Percentiles rank a stretch among this genome's conserved stretches.
These are phyloP conservation scores for Macrochelys suwanniensis DNA, from an alignment of 2,797 vertebrate species.

Conservation along the genomic window DNA sequence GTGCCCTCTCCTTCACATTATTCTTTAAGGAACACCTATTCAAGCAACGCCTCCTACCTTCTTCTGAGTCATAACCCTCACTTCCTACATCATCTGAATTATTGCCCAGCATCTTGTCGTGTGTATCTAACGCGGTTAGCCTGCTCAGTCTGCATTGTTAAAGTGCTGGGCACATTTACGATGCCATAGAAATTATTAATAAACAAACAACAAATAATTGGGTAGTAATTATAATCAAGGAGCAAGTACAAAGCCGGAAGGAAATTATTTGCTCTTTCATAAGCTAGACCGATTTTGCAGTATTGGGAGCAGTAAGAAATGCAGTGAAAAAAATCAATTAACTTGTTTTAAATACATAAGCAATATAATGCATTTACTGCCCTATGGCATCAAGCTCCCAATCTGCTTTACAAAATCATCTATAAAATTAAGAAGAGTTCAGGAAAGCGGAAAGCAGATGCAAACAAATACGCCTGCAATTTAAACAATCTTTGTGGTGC, in stretches of 20 bases:
- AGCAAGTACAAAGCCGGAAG: not conserved
- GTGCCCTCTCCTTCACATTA: not conserved
- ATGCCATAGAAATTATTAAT: not conserved
- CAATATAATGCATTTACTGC: not conserved
- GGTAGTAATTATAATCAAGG: not conserved
- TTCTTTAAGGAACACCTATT: not conserved
- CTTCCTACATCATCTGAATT: not conserved
- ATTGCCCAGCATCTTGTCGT: not conserved
- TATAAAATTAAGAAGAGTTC: constrained; percentile 6
- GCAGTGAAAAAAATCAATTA: not conserved
- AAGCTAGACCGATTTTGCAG: not conserved
- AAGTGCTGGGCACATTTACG: not conserved
- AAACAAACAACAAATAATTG: not conserved
- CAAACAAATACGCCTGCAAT: not conserved
- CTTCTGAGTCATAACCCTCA: not conserved
- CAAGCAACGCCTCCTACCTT: not conserved
- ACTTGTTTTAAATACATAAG: not conserved
- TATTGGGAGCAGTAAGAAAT: rapidly evolving
- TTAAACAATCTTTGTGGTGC: not conserved
- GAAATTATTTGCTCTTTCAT: not conserved
- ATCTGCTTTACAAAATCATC: not conserved
- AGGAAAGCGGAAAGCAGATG: not conserved
- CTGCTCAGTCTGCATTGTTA: not conserved
- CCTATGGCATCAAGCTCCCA: not conserved
- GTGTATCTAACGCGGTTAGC: not conserved